Evolutionary conservation across 1,140 invertebrate genomes (phyloP).

Genomic region (Grapholita molesta): DNA sequence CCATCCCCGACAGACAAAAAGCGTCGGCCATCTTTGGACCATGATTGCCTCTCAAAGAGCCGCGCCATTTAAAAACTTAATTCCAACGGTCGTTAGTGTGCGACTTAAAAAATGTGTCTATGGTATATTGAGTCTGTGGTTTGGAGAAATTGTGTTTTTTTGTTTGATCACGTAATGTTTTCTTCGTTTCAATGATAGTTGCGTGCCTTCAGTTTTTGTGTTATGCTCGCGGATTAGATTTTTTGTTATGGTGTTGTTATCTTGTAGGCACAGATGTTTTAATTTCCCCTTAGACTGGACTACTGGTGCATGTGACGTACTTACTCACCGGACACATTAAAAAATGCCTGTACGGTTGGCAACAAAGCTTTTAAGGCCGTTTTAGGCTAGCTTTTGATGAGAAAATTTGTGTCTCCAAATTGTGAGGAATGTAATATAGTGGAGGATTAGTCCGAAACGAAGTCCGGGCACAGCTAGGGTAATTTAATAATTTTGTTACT

Average conservation of each 20-base stretch:
- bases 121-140: not conserved
- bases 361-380: too few relatives aligned
- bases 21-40: conserved; percentile 9
- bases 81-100: conserved; percentile 8
- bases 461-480: too few relatives aligned
- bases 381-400: too few relatives aligned
- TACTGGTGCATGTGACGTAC: not conserved
- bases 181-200: not conserved
- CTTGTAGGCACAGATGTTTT: not conserved
- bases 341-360: too few relatives aligned
- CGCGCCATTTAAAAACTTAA: conserved; percentile 16
- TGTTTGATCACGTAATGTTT: not conserved
- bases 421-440: too few relatives aligned
- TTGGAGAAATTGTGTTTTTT: not conserved
- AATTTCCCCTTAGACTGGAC: not conserved
- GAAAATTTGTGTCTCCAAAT: too few relatives aligned
- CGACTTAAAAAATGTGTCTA: conserved; percentile 5
- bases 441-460: too few relatives aligned
- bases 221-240: not conserved
- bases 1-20: not conserved
- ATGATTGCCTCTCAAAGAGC: conserved; percentile 14
- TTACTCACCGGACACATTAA: too few relatives aligned
- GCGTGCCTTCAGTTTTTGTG: not conserved
- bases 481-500: too few relatives aligned
- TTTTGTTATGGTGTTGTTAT: not conserved